Base-by-base conservation (phyloP, 1,140 invertebrate species). In the Rhopalosiphum maidis region DNA sequence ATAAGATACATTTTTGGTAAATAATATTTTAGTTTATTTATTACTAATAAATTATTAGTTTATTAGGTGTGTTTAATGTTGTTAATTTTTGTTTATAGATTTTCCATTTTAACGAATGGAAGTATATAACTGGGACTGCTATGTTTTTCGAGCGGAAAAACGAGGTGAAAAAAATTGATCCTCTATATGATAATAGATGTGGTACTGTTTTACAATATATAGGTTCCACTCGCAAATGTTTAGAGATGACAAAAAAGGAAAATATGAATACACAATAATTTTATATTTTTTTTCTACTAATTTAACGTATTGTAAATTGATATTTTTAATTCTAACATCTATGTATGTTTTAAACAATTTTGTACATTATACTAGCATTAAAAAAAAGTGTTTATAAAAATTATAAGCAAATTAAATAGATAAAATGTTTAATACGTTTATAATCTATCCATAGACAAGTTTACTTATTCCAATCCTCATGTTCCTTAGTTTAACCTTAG, bases 181-280 rank as follows among this genome's bases (percentile, higher is more conserved):
- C 91, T 23, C 46, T 93, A 6, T 93, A 93, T 85, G 91, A 93
- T 55, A 93, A 93, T 43, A 93, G 82, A 93, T 85, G 91, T 41
- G 82, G 23, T 4, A 43, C 22, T 51, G 18, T 86, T 23, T 86
- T 93, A 55, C 30, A 85, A 93, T 93, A 85, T 43, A 35, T 93
- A n/a, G 91, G 91, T 30, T 93, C 91, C 0, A 93, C 82, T 93
- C 35, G 82, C 1, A 93, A 93, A 43, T 86, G 48, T 85, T 93
- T 93, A 51, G 91, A 93, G 86, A 85, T 93, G 91, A 93, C 82
- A 25, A 93, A 86, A 85, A 93, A 85, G 11, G 82, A 93, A 5
- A 90, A 21, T 51, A 15, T 51, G 9, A 46, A 46, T 30, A n/a
- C 85, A 35, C 60, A 6, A 18, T 77, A n/a, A 77, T 77, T n/a